Evolutionary conservation across 2,113 vertebrate genomes (phyloP).

Genomic region (Pandion haliaetus): DNA sequence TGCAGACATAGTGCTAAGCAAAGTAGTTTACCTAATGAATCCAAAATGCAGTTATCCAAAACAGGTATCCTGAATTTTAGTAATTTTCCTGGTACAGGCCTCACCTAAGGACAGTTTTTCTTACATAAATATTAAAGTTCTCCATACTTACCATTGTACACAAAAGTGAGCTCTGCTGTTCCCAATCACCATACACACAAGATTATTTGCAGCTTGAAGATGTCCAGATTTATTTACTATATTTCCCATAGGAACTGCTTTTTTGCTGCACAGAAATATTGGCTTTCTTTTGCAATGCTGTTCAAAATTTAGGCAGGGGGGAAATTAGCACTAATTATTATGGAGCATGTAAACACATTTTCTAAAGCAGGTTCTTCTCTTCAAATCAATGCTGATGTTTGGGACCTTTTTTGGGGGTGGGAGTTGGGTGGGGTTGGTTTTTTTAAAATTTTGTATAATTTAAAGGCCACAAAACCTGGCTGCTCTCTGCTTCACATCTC

Average conservation of each 20-base stretch:
- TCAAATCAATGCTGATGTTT: not conserved
- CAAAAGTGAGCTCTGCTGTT: not conserved
- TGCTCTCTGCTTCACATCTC: not conserved
- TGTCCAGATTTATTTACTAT: not conserved
- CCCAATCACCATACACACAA: not conserved
- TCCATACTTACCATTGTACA: not conserved
- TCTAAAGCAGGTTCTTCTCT: conserved; percentile 64
- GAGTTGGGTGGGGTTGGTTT: not conserved
- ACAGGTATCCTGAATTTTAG: not conserved
- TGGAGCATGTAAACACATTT: not conserved
- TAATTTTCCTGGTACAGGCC: not conserved
- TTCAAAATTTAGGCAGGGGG: not conserved
- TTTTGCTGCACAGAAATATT: not conserved
- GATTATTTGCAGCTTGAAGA: not conserved
- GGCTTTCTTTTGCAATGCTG: not conserved
- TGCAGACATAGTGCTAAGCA: not conserved
- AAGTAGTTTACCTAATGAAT: not conserved
- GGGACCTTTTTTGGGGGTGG: accelerated
- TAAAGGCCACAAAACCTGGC: not conserved
- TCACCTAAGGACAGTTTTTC: not conserved
- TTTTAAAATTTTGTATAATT: not conserved
- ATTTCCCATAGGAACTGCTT: not conserved
- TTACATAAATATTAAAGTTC: not conserved
- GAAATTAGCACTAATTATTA: not conserved
- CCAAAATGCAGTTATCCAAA: not conserved